Percentiles rank a stretch among this genome's conserved stretches.
phyloP scores from a whole-genome alignment of 2,888 invertebrate species.

The Rhabditoides inermis region DNA sequence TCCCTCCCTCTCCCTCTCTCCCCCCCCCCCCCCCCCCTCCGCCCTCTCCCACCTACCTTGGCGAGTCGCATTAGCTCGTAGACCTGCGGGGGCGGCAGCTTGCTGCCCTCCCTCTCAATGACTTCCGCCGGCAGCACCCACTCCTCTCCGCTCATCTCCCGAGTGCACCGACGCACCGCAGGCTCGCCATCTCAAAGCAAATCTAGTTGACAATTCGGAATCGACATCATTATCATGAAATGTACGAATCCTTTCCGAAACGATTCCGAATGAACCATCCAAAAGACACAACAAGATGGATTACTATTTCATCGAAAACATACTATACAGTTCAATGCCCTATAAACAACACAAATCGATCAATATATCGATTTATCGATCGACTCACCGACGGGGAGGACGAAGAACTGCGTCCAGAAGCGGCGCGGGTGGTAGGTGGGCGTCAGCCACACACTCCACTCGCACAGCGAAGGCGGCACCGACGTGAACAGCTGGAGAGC shows the following conservation, averaged over 20 bases:
- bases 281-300: no score
- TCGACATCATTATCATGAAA: no score
- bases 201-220: not conserved
- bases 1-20: no score
- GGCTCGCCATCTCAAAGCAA: conserved; percentile 12
- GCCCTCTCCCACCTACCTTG: conserved; percentile 8
- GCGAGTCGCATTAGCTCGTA: conserved; percentile 40
- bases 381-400: conserved; percentile 30
- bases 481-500: no score
- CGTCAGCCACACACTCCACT: conserved; percentile 44
- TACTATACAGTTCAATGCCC: no score
- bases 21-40: not conserved
- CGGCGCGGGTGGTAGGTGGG: conserved; percentile 25
- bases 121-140: conserved; percentile 23
- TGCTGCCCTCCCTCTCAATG: conserved; percentile 16
- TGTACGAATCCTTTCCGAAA: no score
- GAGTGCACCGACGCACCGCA: conserved; percentile 19
- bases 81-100: conserved; percentile 48
- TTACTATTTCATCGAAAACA: no score
- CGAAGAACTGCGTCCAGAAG: conserved; percentile 38
- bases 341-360: no score
- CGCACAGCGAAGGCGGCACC: conserved; percentile 26
- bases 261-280: no score
- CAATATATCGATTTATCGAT: no score
- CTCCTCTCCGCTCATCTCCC: conserved; percentile 25